phyloP scores from a whole-genome alignment of 2,113 vertebrate genomes.

The Malurus cyaneus region DNA sequence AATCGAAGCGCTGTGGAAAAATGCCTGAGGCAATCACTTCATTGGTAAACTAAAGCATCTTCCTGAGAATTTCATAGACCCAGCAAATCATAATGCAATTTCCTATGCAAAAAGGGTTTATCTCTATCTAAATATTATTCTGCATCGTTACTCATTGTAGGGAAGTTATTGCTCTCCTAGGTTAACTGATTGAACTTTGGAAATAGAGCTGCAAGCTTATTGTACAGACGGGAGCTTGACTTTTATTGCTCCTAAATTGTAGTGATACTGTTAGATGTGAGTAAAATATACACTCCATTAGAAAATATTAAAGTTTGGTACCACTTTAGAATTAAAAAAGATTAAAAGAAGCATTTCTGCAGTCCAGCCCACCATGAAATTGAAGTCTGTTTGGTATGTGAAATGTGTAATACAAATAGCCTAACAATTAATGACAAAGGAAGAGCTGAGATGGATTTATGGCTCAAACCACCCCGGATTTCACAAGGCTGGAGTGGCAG shows the following conservation, averaged over 20 bases:
- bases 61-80: constrained; percentile 50
- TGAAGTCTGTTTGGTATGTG: constrained; percentile 64
- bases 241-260: constrained; percentile 68
- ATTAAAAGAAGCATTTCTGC: constrained; percentile 65
- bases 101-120: constrained; percentile 75
- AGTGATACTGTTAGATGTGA: constrained; percentile 65
- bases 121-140: constrained; percentile 72
- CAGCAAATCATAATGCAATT: constrained; percentile 66
- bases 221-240: constrained; percentile 43
- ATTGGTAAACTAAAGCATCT: constrained; percentile 67
- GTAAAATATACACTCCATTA: constrained; percentile 64
- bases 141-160: constrained; percentile 67
- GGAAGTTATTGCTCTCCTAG: constrained; percentile 70
- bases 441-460: constrained; percentile 29
- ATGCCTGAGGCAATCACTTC: constrained; percentile 64
- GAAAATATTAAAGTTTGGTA: constrained; percentile 70
- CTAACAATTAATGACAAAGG: constrained; percentile 50
- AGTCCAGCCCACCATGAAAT: constrained; percentile 68
- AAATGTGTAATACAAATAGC: constrained; percentile 60
- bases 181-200: constrained; percentile 78
- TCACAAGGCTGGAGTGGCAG: constrained; percentile 11
- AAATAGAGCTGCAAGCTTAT: constrained; percentile 70
- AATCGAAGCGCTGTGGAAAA: constrained; percentile 57
- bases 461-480: constrained; percentile 5
- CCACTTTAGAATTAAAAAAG: constrained; percentile 68